phyloP scores from a whole-genome alignment of 2,797 vertebrate species.

The Molossus molossus region DNA sequence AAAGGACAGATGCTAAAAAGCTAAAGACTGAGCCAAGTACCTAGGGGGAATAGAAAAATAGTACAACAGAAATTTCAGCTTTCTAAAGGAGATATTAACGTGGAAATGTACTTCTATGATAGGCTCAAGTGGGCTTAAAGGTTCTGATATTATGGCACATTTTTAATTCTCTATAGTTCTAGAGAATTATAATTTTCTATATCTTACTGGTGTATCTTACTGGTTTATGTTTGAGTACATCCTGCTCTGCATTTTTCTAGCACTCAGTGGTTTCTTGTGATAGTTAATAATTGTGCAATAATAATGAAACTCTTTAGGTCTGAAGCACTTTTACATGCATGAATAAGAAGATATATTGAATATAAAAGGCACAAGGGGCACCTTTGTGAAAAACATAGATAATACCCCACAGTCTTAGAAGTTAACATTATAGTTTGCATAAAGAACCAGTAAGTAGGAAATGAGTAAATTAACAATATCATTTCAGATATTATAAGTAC shows the following conservation, averaged over 20 bases:
- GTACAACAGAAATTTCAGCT: background rate
- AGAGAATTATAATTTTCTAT: background rate
- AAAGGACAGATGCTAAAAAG: constrained; percentile 19
- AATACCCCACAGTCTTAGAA: constrained; percentile 30
- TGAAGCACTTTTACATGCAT: background rate
- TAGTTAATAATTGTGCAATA: constrained; percentile 7
- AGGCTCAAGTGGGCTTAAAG: background rate
- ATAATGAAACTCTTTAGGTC: background rate
- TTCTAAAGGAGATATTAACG: constrained; percentile 21
- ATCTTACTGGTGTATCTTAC: background rate
- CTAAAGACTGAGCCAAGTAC: background rate
- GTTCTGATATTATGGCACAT: background rate
- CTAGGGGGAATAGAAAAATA: background rate
- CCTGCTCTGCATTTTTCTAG: background rate
- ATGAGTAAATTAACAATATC: background rate
- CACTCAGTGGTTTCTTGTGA: background rate
- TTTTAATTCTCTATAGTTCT: constrained; percentile 25
- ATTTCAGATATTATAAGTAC: background rate
- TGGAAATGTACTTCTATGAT: background rate
- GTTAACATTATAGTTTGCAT: background rate
- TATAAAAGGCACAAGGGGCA: background rate
- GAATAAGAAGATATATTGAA: background rate
- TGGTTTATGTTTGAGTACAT: background rate
- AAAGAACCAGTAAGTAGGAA: background rate
- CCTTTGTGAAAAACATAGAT: constrained; percentile 39